Percentiles rank a stretch among this genome's conserved stretches.
phyloP scores from a whole-genome alignment of 2,888 invertebrate genomes.

The Erebia aethiops region DNA sequence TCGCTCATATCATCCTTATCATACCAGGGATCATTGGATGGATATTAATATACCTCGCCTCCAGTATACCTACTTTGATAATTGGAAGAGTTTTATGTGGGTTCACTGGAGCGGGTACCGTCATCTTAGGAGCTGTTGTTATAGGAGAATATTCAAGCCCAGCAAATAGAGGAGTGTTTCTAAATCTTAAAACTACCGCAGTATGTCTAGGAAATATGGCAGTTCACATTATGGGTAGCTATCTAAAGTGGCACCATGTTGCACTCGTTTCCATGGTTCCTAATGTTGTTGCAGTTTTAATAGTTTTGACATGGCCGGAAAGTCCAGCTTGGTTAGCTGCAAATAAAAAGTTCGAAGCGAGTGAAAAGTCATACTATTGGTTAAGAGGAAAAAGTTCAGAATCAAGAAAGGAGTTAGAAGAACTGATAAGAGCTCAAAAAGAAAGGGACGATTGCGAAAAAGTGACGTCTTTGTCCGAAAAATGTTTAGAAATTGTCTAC shows the following conservation, averaged over 20 bases:
- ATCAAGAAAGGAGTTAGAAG: slow-evolving; percentile 50
- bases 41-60: slow-evolving; percentile 53
- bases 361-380: slow-evolving; percentile 75
- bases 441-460: slow-evolving; percentile 35
- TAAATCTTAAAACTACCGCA: slow-evolving; percentile 59
- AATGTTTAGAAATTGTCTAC: slow-evolving; percentile 43
- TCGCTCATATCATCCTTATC: slow-evolving; percentile 50
- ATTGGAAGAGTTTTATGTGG: slow-evolving; percentile 54
- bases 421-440: slow-evolving; percentile 55
- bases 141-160: slow-evolving; percentile 65
- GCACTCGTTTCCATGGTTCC: slow-evolving; percentile 52
- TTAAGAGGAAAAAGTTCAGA: slow-evolving; percentile 65
- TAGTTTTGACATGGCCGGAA: slow-evolving; percentile 79
- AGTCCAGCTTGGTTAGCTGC: slow-evolving; percentile 85
- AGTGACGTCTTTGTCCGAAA: slow-evolving; percentile 33
- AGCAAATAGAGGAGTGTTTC: slow-evolving; percentile 57
- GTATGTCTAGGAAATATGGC: slow-evolving; percentile 54
- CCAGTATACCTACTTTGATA: slow-evolving; percentile 48
- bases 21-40: slow-evolving; percentile 57
- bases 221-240: slow-evolving; percentile 52
- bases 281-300: slow-evolving; percentile 46
- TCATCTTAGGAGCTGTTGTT: slow-evolving; percentile 56
- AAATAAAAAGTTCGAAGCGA: slow-evolving; percentile 71
- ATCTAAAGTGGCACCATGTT: slow-evolving; percentile 53
- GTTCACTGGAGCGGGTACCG: slow-evolving; percentile 50